A percentile compares a stretch with the other conserved stretches of the same genome.
These are phyloP conservation scores for Eublepharis macularius DNA, from an alignment of 2,113 vertebrate species.

Conservation along the genomic window DNA sequence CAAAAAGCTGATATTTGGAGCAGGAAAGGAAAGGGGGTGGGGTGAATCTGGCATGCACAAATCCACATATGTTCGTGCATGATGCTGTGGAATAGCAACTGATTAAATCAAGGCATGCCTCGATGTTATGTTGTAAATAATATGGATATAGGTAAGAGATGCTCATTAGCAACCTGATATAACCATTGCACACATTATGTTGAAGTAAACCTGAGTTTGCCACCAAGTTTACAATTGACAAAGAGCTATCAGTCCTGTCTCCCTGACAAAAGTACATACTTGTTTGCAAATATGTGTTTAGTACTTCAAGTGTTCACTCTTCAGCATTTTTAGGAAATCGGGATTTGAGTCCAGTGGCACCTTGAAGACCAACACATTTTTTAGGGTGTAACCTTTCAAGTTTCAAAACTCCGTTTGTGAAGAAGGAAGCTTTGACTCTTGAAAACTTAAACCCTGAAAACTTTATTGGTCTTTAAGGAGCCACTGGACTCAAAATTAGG, in stretches of 20 bases:
- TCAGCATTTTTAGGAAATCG: no score
- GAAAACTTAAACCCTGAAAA: no score
- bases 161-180: slow-evolving; percentile 31
- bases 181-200: not conserved
- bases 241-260: no score
- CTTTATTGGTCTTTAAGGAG: no score
- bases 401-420: no score
- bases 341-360: no score
- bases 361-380: no score
- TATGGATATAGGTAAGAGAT: not conserved
- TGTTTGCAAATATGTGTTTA: not conserved
- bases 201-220: not conserved
- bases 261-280: no score
- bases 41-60: slow-evolving; percentile 39
- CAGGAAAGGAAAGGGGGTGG: slow-evolving; percentile 41
- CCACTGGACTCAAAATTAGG: no score
- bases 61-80: slow-evolving; percentile 47
- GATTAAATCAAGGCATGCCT: not conserved
- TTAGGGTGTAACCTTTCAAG: no score
- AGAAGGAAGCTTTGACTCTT: no score
- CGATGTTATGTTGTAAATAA: slow-evolving; percentile 8
- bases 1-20: slow-evolving; percentile 60
- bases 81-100: slow-evolving; percentile 35
- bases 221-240: not conserved
- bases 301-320: no score